These are phyloP conservation scores for Baccha elongata DNA, from an alignment of 2,888 invertebrate species.

Conservation along the genomic window DNA sequence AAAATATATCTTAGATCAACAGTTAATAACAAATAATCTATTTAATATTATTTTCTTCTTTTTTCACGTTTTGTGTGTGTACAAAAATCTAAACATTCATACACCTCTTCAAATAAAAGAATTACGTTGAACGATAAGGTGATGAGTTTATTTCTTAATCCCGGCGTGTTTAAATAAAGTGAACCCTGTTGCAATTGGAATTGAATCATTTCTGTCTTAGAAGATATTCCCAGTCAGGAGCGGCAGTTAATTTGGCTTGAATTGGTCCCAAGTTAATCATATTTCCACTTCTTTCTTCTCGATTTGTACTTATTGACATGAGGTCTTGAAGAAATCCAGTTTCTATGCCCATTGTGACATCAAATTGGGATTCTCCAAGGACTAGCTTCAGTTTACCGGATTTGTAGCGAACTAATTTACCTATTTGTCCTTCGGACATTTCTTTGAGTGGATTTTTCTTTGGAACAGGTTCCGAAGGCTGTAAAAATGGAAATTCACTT, in stretches of 20 bases:
- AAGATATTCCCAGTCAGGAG: constrained; percentile 84
- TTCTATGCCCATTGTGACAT: constrained; percentile 85
- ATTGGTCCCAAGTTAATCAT: constrained; percentile 84
- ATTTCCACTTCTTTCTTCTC: constrained; percentile 84
- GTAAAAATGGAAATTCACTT: not conserved
- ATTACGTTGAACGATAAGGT: constrained; percentile 50
- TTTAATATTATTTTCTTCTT: constrained; percentile 31
- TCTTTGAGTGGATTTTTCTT: constrained; percentile 78
- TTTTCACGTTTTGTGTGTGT: constrained; percentile 22
- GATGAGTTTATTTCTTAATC: constrained; percentile 42
- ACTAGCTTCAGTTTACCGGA: constrained; percentile 84
- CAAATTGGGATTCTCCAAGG: constrained; percentile 84
- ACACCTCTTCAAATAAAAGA: not conserved
- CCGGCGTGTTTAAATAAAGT: constrained; percentile 26
- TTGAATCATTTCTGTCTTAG: constrained; percentile 76
- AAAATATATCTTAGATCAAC: constrained; percentile 66
- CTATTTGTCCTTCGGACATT: constrained; percentile 85
- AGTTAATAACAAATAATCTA: constrained; percentile 68
- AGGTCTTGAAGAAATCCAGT: constrained; percentile 84
- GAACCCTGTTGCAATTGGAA: not conserved
- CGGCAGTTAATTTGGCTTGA: constrained; percentile 84
- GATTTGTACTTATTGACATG: constrained; percentile 84
- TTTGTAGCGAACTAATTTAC: constrained; percentile 84
- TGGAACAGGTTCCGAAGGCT: constrained; percentile 80
- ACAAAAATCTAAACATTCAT: constrained; percentile 15